Percentiles rank a stretch among this genome's conserved stretches.
Conservation (phyloP, 2,113 vertebrate species). For the Hystrix cristata region DNA sequence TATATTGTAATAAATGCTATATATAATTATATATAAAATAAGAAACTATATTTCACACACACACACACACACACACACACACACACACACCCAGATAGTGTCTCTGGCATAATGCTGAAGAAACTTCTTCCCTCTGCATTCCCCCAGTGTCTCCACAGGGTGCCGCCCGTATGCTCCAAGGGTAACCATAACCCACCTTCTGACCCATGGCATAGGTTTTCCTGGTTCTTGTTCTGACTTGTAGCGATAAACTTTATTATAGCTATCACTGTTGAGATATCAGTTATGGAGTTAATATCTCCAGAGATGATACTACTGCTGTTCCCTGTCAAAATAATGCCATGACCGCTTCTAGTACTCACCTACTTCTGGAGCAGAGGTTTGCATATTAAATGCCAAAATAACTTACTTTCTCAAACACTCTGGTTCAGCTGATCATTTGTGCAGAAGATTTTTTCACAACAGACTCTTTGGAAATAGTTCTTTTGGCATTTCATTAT, state of each 20-base stretch:
- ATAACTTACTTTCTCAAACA: rapidly evolving
- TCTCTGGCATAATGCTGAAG: background rate
- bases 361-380: background rate
- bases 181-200: rapidly evolving
- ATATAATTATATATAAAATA: background rate
- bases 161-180: background rate
- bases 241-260: background rate
- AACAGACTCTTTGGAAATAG: background rate
- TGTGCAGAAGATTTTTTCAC: background rate
- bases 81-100: no score
- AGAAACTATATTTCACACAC: background rate
- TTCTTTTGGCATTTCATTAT: background rate
- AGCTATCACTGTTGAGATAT: background rate
- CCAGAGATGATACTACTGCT: background rate
- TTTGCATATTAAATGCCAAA: background rate
- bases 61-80: no score
- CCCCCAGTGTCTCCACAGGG: no score
- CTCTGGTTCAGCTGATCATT: background rate
- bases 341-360: background rate
- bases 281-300: background rate
- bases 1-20: background rate
- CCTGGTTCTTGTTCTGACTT: background rate
- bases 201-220: background rate
- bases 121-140: background rate
- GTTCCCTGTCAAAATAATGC: background rate